Evolutionary conservation across 1,140 invertebrate genomes (phyloP).

Genomic region (Hyles vespertilio): DNA sequence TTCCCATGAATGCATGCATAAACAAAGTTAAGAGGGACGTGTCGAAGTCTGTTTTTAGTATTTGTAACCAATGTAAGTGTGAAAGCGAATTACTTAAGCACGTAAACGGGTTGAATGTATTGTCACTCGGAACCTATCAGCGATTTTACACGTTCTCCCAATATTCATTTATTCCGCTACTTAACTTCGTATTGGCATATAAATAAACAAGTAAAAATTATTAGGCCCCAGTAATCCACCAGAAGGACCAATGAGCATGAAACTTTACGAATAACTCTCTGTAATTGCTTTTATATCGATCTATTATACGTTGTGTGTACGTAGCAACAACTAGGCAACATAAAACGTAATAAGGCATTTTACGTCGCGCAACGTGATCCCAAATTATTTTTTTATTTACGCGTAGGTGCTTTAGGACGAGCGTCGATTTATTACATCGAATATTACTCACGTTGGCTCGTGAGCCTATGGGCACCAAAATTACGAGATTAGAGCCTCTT

Average conservation of each 20-base stretch:
- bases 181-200: neutral
- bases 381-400: constrained; percentile 4
- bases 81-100: neutral
- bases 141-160: constrained; percentile 3
- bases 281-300: constrained; percentile 1
- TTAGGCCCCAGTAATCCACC: constrained; percentile 1
- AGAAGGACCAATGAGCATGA: neutral
- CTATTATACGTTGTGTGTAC: neutral
- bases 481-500: no score
- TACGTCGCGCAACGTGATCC: constrained; percentile 5
- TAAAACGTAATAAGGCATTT: constrained; percentile 9
- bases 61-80: neutral
- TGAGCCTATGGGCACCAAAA: no score
- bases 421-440: constrained; percentile 9
- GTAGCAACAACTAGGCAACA: neutral
- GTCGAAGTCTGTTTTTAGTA: no score
- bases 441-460: constrained; percentile 9
- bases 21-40: no score
- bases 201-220: constrained; percentile 2
- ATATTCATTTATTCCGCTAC: constrained; percentile 2
- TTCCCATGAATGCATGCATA: no score
- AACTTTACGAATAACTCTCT: neutral
- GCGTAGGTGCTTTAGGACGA: neutral
- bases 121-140: neutral
- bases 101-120: constrained; percentile 1